Base-by-base conservation (phyloP, 2,888 invertebrate species). In the Dascillus cervinus region DNA sequence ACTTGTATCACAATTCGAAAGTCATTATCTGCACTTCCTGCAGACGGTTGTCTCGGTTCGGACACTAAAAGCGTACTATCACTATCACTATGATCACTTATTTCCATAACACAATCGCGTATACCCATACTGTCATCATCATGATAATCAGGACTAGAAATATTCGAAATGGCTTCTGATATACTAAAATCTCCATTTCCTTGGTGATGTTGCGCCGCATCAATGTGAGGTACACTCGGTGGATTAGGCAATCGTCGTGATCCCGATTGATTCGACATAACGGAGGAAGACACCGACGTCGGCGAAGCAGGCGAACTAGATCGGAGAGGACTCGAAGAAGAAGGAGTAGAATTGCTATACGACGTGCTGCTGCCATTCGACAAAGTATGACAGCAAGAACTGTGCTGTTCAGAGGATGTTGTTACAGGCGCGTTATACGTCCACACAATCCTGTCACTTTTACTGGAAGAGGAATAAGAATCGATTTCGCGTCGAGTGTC, bases 401-500 rank as follows among this genome's bases (percentile, higher is more conserved):
- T 70, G 30, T 47, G 49, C 64, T 71, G 61, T 19, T 64, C 64
- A 33, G 73, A 69, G 23, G 72, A 68, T 47, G 72, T 68, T 50
- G 77, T 73, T 22, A 79, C 74, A n/a, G 89, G 88, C 37, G 89
- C 88, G 70, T 89, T 90, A 71, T 87, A 89, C 29, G 89, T 89
- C 89, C 89, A 89, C 29, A 89, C 87, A 58, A 89, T 87, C 52
- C 88, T 76, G 62, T 71, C 73, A 55, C 67, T 67, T 72, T 68
- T 55, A 70, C 73, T 32, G 70, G 73, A 23, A 22, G 43, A 47
- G 13, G 55, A 30, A 30, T 39, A 36, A 15, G 37, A 34, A n/a
- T 47, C 50, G n/a, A 46, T 47, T 26, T 64, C 62, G 15, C 59
- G 60, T 38, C 62, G 50, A 11, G 62, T 88, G 69, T 90, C 90